These are phyloP conservation scores for Forficula auricularia DNA, from an alignment of 1,140 invertebrate species.

Conservation along the genomic window DNA sequence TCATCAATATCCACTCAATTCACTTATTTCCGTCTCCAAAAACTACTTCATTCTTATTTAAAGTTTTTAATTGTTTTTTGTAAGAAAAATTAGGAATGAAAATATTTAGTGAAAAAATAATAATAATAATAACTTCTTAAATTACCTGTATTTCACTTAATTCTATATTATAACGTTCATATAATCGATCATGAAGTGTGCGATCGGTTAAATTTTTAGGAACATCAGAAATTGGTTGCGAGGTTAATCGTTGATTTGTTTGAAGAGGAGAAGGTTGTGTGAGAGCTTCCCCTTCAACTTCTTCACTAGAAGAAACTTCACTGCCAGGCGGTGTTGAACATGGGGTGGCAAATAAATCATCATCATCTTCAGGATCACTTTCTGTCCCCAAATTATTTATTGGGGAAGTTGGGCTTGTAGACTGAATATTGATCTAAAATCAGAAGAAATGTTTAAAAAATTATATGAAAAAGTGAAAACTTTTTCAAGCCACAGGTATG, in stretches of 20 bases:
- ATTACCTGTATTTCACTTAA: conserved; percentile 16
- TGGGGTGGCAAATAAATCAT: conserved; percentile 62
- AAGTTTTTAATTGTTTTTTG: too few relatives aligned
- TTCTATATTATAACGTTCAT: conserved; percentile 36
- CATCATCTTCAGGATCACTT: conserved; percentile 23
- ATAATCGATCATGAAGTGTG: conserved; percentile 51
- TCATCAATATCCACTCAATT: too few relatives aligned
- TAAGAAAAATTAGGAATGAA: too few relatives aligned
- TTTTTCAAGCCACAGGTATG: too few relatives aligned
- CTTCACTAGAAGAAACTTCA: conserved; percentile 25
- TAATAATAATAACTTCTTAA: too few relatives aligned
- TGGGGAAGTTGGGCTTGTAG: neutral
- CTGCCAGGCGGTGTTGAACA: conserved; percentile 79
- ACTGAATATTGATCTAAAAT: too few relatives aligned
- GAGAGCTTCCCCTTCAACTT: conserved; percentile 7
- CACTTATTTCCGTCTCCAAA: too few relatives aligned
- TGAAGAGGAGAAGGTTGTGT: conserved; percentile 7
- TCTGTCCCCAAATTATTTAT: conserved; percentile 13
- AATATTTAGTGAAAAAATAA: too few relatives aligned
- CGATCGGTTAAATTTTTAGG: conserved; percentile 36
- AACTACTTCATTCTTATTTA: too few relatives aligned
- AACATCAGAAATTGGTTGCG: conserved; percentile 20
- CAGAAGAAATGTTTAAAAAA: too few relatives aligned
- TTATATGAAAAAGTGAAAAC: too few relatives aligned
- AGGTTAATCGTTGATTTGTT: neutral